Evolutionary conservation across 2,113 vertebrate genomes (phyloP).

Genomic region (Xiphophorus maculatus): DNA sequence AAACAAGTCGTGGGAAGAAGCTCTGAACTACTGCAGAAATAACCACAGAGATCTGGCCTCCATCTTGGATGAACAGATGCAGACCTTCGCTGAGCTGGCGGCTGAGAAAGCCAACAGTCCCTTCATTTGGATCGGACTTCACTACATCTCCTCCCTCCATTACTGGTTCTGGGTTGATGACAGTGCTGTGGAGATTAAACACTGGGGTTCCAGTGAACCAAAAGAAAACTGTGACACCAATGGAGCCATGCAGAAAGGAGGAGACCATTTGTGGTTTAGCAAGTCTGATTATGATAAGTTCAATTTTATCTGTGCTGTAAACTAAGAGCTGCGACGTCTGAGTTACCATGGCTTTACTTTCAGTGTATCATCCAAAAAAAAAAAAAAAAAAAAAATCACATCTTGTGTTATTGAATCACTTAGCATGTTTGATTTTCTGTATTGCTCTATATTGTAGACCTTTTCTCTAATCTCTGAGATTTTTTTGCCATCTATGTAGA

Average conservation of each 20-base stretch:
- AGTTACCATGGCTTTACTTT: too few relatives aligned
- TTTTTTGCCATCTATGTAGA: too few relatives aligned
- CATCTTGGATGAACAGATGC: neutral
- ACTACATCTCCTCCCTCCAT: conserved; percentile 31
- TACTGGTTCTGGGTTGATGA: conserved; percentile 32
- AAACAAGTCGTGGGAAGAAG: neutral
- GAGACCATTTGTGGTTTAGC: neutral
- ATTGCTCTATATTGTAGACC: too few relatives aligned
- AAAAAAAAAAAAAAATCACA: too few relatives aligned
- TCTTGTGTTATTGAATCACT: too few relatives aligned
- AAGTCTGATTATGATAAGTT: rapidly evolving
- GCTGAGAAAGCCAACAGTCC: neutral
- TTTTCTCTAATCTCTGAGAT: too few relatives aligned
- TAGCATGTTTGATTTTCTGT: too few relatives aligned
- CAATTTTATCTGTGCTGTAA: conserved; percentile 17
- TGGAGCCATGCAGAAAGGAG: neutral
- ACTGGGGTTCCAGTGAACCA: rapidly evolving
- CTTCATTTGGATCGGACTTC: conserved; percentile 34
- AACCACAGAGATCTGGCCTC: neutral
- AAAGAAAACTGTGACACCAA: neutral
- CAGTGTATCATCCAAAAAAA: too few relatives aligned
- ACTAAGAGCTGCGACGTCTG: too few relatives aligned
- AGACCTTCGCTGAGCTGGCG: conserved; percentile 22
- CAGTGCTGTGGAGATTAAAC: rapidly evolving
- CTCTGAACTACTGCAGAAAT: conserved; percentile 27